Conservation (phyloP, 2,888 invertebrate genomes). For the Oligia latruncula region DNA sequence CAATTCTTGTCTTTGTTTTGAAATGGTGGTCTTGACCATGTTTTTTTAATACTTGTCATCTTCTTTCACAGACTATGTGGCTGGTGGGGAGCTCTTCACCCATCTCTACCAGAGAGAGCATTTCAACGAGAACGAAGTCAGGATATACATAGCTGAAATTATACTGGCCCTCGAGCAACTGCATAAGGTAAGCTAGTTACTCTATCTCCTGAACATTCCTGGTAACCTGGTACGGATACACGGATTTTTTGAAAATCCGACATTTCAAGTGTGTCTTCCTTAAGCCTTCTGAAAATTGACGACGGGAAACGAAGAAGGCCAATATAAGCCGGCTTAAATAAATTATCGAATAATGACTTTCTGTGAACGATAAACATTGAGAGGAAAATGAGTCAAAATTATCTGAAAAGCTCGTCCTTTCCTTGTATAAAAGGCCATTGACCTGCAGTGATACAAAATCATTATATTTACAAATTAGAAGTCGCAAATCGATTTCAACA, state of each 20-base stretch:
- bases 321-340: background rate
- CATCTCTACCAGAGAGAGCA: constrained; percentile 98
- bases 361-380: background rate
- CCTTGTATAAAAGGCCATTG: background rate
- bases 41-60: background rate
- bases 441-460: constrained; percentile 1
- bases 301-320: too few relatives aligned
- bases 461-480: background rate
- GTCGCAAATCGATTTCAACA: background rate
- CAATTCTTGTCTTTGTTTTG: background rate
- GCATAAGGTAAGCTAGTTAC: constrained; percentile 93
- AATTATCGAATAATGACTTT: background rate
- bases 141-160: constrained; percentile 98
- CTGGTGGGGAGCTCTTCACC: constrained; percentile 99
- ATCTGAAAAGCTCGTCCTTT: constrained; percentile 7
- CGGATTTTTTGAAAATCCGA: background rate
- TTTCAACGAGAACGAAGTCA: constrained; percentile 97
- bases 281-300: background rate
- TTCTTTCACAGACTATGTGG: constrained; percentile 95
- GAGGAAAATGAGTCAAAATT: constrained; percentile 22
- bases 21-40: background rate
- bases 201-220: background rate
- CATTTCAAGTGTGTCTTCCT: background rate
- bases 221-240: background rate
- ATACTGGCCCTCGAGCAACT: constrained; percentile 98